phyloP scores from a whole-genome alignment of 2,888 invertebrate genomes.

The Aphrophora alni region DNA sequence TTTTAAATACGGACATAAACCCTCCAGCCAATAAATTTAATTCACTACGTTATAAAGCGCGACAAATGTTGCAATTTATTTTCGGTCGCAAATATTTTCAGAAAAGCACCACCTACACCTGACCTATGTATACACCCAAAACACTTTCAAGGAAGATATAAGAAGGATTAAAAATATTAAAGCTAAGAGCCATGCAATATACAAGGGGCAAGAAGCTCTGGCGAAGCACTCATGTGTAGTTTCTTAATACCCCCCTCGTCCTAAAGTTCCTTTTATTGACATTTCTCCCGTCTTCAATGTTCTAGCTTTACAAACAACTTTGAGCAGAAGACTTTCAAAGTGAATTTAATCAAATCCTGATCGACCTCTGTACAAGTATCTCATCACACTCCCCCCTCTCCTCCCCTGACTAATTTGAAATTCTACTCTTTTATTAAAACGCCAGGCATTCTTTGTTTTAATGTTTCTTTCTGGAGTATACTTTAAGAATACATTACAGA shows the following conservation, averaged over 20 bases:
- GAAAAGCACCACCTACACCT: no score
- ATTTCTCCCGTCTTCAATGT: not conserved
- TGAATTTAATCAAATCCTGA: not conserved
- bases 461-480: not conserved
- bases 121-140: no score
- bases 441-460: not conserved
- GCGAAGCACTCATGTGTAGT: not conserved
- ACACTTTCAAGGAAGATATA: not conserved
- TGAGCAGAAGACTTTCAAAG: not conserved
- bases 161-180: not conserved
- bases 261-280: not conserved
- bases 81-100: no score
- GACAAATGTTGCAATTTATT: no score
- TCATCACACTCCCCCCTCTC: no score
- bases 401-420: not conserved
- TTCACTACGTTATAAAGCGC: no score
- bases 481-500: not conserved
- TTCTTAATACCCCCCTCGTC: not conserved
- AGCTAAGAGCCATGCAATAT: not conserved
- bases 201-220: not conserved
- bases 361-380: not conserved
- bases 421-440: not conserved
- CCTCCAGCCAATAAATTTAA: no score
- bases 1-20: no score
- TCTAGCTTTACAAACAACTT: not conserved